These are phyloP conservation scores for Lasioglossum villosulum DNA, from an alignment of 2,888 invertebrate species.

Conservation along the genomic window DNA sequence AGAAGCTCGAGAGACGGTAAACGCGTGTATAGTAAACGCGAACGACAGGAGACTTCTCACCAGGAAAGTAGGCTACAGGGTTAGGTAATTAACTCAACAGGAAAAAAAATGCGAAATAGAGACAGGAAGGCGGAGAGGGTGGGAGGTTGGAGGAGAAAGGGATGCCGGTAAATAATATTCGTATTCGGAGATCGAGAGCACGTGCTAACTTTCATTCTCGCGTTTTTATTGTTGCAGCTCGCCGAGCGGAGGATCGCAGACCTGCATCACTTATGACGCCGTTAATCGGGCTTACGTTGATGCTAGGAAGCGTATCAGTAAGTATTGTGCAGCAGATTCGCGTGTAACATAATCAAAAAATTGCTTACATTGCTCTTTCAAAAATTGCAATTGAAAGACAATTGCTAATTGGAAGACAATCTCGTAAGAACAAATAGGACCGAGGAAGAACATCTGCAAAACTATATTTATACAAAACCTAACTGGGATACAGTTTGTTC, in stretches of 20 bases:
- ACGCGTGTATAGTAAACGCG: slow-evolving; percentile 15
- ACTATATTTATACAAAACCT: too few species aligned
- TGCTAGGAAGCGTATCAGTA: slow-evolving; percentile 94
- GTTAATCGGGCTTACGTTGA: slow-evolving; percentile 95
- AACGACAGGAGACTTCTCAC: slow-evolving; percentile 10
- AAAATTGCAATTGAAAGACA: too few species aligned
- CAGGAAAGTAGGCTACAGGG: slow-evolving; percentile 65
- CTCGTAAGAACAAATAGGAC: too few species aligned
- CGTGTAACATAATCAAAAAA: background rate
- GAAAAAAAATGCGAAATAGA: background rate
- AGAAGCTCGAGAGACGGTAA: slow-evolving; percentile 5
- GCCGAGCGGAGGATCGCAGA: slow-evolving; percentile 86
- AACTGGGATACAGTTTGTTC: too few species aligned
- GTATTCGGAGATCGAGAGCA: slow-evolving; percentile 31
- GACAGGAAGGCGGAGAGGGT: background rate
- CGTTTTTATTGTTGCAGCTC: slow-evolving; percentile 83
- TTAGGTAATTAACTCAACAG: slow-evolving; percentile 63
- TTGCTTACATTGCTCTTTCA: too few species aligned
- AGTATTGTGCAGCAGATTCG: slow-evolving; percentile 84
- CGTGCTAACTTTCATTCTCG: slow-evolving; percentile 49
- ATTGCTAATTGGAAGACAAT: too few species aligned
- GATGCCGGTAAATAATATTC: slow-evolving; percentile 47
- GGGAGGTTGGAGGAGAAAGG: background rate
- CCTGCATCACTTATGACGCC: slow-evolving; percentile 95
- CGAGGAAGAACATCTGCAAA: too few species aligned